Conservation (phyloP, 2,888 invertebrate genomes). For the Melanostoma mellinum region DNA sequence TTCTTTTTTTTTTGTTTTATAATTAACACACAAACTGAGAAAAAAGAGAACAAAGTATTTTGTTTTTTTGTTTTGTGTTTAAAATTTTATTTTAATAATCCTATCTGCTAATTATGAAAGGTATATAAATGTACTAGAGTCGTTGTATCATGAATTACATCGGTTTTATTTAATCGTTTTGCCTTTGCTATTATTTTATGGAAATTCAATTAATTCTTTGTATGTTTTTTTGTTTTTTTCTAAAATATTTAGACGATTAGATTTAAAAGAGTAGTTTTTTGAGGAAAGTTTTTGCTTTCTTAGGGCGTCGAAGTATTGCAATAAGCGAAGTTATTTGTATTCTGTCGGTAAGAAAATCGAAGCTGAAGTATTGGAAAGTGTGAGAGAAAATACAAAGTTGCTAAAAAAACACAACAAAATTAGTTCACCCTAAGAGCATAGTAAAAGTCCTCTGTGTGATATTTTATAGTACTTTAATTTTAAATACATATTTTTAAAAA, state of each 20-base stretch:
- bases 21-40: constrained; percentile 10
- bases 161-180: constrained; percentile 42
- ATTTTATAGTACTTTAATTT: neutral
- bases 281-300: constrained; percentile 11
- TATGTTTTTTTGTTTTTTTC: neutral
- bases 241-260: constrained; percentile 8
- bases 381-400: no score
- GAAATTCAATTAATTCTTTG: constrained; percentile 16
- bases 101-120: constrained; percentile 70
- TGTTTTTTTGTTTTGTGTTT: constrained; percentile 18
- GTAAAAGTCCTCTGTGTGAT: neutral
- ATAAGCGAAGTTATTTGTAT: no score
- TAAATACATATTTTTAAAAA: constrained; percentile 5
- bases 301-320: neutral
- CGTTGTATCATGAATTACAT: constrained; percentile 70
- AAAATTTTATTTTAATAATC: constrained; percentile 65
- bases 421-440: no score
- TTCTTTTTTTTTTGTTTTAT: neutral
- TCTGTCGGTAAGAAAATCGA: no score
- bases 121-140: constrained; percentile 72
- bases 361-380: no score
- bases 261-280: constrained; percentile 2
- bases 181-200: constrained; percentile 35
- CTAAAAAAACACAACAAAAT: no score
- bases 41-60: constrained; percentile 23